phyloP scores from a whole-genome alignment of 1,140 invertebrate species.

The Magallana ariakensis region DNA sequence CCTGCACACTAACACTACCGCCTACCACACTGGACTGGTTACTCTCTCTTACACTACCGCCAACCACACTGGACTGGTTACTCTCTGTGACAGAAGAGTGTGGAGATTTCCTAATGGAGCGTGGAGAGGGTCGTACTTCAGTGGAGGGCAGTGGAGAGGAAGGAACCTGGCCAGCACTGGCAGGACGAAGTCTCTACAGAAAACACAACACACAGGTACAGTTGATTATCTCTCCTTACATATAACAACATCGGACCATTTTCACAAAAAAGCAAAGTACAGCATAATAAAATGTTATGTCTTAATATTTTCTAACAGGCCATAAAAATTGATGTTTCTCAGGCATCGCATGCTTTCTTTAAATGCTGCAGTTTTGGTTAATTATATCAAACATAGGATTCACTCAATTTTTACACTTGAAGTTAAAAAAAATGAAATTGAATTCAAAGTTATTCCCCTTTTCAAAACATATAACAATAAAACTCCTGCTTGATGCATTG shows the following conservation, averaged over 20 bases:
- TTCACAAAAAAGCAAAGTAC: too few relatives aligned
- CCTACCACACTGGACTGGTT: background rate
- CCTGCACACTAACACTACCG: slow-evolving; percentile 1
- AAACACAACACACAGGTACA: background rate
- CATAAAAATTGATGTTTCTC: too few relatives aligned
- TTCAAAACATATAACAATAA: too few relatives aligned
- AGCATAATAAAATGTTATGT: too few relatives aligned
- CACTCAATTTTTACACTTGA: too few relatives aligned
- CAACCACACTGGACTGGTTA: slow-evolving; percentile 1
- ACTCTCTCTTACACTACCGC: slow-evolving; percentile 12
- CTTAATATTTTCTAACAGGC: too few relatives aligned
- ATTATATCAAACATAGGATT: too few relatives aligned
- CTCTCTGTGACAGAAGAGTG: background rate
- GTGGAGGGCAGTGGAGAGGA: slow-evolving; percentile 27
- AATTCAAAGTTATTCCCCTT: too few relatives aligned
- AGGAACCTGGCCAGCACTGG: slow-evolving; percentile 38
- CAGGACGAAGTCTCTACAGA: slow-evolving; percentile 40
- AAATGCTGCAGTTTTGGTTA: too few relatives aligned
- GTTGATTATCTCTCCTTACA: background rate
- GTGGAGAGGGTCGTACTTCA: slow-evolving; percentile 8
- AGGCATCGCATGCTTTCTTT: too few relatives aligned
- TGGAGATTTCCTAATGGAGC: background rate
- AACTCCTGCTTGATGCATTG: too few relatives aligned
- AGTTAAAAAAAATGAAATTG: too few relatives aligned
- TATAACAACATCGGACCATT: background rate